Percentiles rank a stretch among this genome's conserved stretches.
Evolutionary conservation across 2,888 invertebrate genomes (phyloP).

Genomic region (Ectobius pallidus): DNA sequence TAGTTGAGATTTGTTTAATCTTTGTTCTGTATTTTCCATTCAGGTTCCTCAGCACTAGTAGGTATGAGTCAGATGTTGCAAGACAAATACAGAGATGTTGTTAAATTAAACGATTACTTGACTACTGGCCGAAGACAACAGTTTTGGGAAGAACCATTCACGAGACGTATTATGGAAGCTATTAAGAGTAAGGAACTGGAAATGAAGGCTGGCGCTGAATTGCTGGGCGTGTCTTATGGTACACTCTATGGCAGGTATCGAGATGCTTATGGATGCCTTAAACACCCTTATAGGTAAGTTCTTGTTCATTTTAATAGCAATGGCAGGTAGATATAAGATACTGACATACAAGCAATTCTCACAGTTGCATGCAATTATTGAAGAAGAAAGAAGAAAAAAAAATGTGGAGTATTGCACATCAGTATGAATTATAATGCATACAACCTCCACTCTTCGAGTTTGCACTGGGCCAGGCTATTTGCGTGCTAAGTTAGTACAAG

Average conservation of each 20-base stretch:
- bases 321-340: background rate
- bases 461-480: no score
- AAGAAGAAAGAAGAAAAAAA: no score
- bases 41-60: constrained; percentile 13
- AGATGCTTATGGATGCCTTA: constrained; percentile 87
- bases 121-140: constrained; percentile 86
- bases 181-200: constrained; percentile 89
- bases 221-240: constrained; percentile 89
- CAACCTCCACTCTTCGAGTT: no score
- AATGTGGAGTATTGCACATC: no score
- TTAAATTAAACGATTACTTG: constrained; percentile 86
- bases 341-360: background rate
- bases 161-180: constrained; percentile 86
- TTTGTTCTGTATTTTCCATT: no score
- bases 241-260: constrained; percentile 88
- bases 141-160: constrained; percentile 92
- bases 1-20: no score
- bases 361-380: no score
- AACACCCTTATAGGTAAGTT: constrained; percentile 80
- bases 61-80: constrained; percentile 34
- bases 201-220: constrained; percentile 91
- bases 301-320: no score
- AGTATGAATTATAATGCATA: no score
- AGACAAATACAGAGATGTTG: constrained; percentile 66
- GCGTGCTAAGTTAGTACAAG: no score